Base-by-base conservation (phyloP, 2,113 vertebrate species). In the Talpa occidentalis region DNA sequence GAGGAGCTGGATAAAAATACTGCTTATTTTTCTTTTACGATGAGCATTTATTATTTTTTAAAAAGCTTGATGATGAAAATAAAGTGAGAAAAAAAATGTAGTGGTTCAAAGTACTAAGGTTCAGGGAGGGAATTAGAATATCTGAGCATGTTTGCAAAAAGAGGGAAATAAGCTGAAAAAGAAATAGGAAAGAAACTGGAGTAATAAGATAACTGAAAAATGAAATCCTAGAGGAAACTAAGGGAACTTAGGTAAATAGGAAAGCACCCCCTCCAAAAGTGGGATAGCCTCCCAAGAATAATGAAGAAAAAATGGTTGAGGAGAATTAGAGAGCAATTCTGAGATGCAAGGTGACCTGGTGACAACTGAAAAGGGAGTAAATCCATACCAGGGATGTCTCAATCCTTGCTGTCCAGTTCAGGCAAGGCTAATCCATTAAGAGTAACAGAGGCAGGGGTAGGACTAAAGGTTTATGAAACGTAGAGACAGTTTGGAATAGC, bases 51-150 rank as follows among this genome's bases (percentile, higher is more conserved):
- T 24, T 77, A 4, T 60, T 60, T 90, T 8, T 76, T 42, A 66
- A 87, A 88, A 88, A 88, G 47, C 44, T 16, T 40, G 3, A 56
- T 89, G 49, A 93, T 10, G 16, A 85, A 92, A 94, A 92, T 32
- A 87, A 93, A 78, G 62, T 56, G 24, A 87, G 69, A 60, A 42
- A 19, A 74, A 90, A 90, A 95, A 69, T 44, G 1, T 81, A n/a
- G 5, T 47, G 14, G 40, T 49, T 96, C 77, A 78, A 81, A 90
- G 30, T 24, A 28, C 37, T 77, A 88, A 35, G 77, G 67, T 42
- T 88, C 15, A 35, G 24, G 54, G n/a, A 42, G 1, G n/a, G 47
- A 62, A 54, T 42, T 28, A 72, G 2, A 42, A 10, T 37, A 87
- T 42, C 10, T 72, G 76, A 94, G 47, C 40, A 49, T 40, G 42